A percentile compares a stretch with the other conserved stretches of the same genome.
Conservation (phyloP, 2,888 invertebrate genomes). For the Tetheella fluctuosa region DNA sequence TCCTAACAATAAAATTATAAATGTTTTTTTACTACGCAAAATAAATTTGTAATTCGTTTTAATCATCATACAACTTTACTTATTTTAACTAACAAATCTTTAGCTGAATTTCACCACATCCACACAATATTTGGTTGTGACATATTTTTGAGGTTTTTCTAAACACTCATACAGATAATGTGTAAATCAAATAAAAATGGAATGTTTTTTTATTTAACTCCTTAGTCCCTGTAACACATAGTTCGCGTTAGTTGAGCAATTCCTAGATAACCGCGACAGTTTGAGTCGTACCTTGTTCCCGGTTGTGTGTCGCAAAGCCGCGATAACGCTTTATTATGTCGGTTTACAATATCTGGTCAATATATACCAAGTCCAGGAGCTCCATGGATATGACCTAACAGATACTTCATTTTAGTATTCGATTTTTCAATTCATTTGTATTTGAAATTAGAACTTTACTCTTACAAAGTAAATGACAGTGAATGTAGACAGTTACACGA, state of each 20-base stretch:
- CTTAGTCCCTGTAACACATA: slow-evolving; percentile 1
- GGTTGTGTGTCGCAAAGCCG: background rate
- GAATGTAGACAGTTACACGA: too few relatives aligned
- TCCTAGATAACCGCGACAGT: slow-evolving; percentile 1
- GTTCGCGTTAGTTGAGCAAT: slow-evolving; percentile 3
- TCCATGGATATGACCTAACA: background rate
- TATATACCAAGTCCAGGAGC: background rate
- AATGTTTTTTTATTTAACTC: too few relatives aligned
- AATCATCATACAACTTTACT: too few relatives aligned
- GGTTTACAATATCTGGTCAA: background rate
- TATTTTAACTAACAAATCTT: too few relatives aligned
- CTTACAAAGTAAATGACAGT: background rate
- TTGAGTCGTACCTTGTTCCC: slow-evolving; percentile 1
- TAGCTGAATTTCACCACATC: too few relatives aligned
- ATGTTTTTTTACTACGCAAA: too few relatives aligned
- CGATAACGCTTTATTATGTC: slow-evolving; percentile 4
- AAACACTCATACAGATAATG: too few relatives aligned
- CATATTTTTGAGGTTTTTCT: too few relatives aligned
- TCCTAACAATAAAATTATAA: too few relatives aligned
- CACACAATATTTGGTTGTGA: too few relatives aligned
- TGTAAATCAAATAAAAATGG: too few relatives aligned
- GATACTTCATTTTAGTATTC: background rate
- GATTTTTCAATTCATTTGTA: background rate
- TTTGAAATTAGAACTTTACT: background rate
- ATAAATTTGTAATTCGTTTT: too few relatives aligned